Conservation (phyloP, 2,797 vertebrate species). For the Stomatorhinus walkeri region DNA sequence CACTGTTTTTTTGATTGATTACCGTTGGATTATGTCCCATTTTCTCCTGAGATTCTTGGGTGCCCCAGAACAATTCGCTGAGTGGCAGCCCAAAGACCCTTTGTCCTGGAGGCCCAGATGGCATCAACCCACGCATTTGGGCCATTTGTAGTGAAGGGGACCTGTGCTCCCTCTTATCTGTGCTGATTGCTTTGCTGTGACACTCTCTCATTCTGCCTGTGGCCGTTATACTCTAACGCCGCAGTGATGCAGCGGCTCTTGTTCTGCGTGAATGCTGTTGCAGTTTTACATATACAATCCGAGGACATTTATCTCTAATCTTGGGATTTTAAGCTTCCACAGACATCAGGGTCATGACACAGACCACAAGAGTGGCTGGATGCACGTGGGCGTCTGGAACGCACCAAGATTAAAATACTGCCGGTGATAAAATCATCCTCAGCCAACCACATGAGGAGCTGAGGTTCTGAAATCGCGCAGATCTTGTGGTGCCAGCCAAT, state of each 20-base stretch:
- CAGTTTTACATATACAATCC: not conserved
- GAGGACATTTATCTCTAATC: not conserved
- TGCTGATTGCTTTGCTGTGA: not conserved
- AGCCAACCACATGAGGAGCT: not conserved
- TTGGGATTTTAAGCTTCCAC: not conserved
- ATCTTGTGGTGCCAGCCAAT: not conserved
- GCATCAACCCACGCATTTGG: conserved; percentile 89
- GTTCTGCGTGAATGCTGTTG: not conserved
- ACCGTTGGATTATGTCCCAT: conserved; percentile 77
- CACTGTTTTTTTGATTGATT: conserved; percentile 84
- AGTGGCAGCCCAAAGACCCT: conserved; percentile 51
- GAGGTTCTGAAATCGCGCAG: not conserved
- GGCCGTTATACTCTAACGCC: not conserved
- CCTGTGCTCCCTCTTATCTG: not conserved
- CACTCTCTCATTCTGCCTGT: not conserved
- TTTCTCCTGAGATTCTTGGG: conserved; percentile 80
- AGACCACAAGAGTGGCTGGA: not conserved
- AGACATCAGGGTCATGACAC: not conserved
- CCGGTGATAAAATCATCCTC: not conserved
- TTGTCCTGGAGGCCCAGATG: conserved; percentile 67
- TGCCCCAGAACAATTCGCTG: conserved; percentile 64
- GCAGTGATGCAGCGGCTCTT: not conserved
- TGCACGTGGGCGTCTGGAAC: not conserved
- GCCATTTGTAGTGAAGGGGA: conserved; percentile 67
- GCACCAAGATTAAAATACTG: not conserved